Evolutionary conservation across 2,888 invertebrate genomes (phyloP), one percentile per base, ranked within the genome.

Genomic region (Sycophila texana): DNA sequence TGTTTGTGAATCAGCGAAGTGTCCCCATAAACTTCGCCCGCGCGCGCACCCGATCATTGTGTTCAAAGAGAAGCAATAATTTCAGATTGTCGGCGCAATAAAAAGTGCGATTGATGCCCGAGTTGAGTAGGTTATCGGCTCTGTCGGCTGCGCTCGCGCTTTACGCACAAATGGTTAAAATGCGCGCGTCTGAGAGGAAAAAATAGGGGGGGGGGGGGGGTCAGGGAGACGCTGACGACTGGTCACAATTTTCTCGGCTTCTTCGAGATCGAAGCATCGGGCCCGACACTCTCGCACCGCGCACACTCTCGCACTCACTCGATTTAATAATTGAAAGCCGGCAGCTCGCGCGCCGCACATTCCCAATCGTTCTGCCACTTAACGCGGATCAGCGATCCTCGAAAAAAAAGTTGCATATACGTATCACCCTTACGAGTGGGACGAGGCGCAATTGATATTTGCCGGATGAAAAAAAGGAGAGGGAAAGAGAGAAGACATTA

Each of bases 71-170:
- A 76, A 70, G 47, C 49, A 67, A 73, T 76, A 61, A 76, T 58
- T 75, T 68, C 30, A 71, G 22, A 79, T 65, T 75, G 47, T 49
- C 60, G 72, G 66, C 60, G 4, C 49, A 61, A 75, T 79, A 79
- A 72, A 79, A 84, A 83, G 79, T 76, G 70, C 79, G 81, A 77
- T 73, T 76, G 30, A 73, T 68, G 67, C 14, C n/a, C 16, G 4
- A 76, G 79, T 80, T 73, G 76, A 76, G 67, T 76, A 72, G 76
- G 76, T 75, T 73, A 80, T 80, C 75, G 55, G 74, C 13, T 39
- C 13, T 61, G 63, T 51, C 70, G 74, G 5, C 5, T 18, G 39
- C 4, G 4, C 7, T 39, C 0, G 16, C 49, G 30, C 16, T 57
- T 20, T 51, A 22, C 51, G 58, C 47, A 71, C 60, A 49, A 60